A percentile compares a stretch with the other conserved stretches of the same genome.
Evolutionary conservation across 2,797 vertebrate genomes (phyloP).

Genomic region (Enteromius fasciolatus): DNA sequence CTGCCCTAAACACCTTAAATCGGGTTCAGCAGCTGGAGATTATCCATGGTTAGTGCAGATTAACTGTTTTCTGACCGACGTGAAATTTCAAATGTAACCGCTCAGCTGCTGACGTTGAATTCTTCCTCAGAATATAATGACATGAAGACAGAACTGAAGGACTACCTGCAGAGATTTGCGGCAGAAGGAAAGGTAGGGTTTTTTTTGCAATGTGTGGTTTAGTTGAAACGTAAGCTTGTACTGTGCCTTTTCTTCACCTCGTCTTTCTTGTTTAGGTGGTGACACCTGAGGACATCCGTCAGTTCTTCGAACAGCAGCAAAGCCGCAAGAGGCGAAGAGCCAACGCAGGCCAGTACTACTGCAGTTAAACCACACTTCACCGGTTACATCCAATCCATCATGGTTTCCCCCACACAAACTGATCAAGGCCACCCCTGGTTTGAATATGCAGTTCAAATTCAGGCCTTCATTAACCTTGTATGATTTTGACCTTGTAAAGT

Average conservation of each 20-base stretch:
- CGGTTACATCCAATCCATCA: neutral
- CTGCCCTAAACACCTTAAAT: constrained; percentile 89
- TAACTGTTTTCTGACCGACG: neutral
- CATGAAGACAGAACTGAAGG: constrained; percentile 93
- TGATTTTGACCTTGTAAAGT: constrained; percentile 22
- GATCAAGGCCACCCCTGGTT: constrained; percentile 6
- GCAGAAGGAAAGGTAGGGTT: constrained; percentile 90
- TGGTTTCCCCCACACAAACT: neutral
- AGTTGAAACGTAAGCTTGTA: neutral
- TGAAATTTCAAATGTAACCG: neutral
- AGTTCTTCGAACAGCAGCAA: constrained; percentile 80
- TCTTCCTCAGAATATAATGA: constrained; percentile 90
- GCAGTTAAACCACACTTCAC: constrained; percentile 62
- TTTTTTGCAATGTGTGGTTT: neutral
- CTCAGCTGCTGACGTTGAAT: neutral
- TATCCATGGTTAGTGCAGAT: constrained; percentile 81
- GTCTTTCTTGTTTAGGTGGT: constrained; percentile 70
- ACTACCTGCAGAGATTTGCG: constrained; percentile 94
- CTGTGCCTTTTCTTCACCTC: neutral
- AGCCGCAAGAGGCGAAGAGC: constrained; percentile 72
- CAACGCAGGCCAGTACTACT: constrained; percentile 66
- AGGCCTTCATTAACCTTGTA: constrained; percentile 26
- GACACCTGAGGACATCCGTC: constrained; percentile 78
- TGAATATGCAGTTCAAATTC: constrained; percentile 34
- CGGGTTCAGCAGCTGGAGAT: constrained; percentile 95